Evolutionary conservation across 2,797 vertebrate species (phyloP).

Genomic region (Oceanodroma leucorhoa): DNA sequence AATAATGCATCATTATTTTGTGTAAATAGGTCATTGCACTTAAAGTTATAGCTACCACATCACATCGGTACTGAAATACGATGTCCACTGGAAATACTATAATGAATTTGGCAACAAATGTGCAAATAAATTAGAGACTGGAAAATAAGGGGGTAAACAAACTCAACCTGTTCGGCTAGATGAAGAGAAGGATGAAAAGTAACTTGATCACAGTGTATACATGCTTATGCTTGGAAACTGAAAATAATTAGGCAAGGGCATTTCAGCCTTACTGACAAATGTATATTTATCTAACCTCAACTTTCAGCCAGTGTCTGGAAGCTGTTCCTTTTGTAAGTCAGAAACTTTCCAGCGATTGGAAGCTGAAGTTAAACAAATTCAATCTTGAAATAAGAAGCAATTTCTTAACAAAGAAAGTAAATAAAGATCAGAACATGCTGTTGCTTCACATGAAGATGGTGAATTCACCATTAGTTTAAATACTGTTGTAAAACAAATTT

Average conservation of each 20-base stretch:
- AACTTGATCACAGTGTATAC: not conserved
- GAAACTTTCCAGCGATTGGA: not conserved
- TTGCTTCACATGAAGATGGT: not conserved
- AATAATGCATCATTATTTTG: not conserved
- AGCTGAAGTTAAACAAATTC: constrained; percentile 25
- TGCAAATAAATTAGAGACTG: not conserved
- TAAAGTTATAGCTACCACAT: not conserved
- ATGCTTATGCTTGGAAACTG: not conserved
- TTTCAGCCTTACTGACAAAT: constrained; percentile 34
- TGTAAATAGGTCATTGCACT: not conserved
- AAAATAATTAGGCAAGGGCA: constrained; percentile 14
- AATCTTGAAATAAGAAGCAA: not conserved
- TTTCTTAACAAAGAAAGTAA: not conserved
- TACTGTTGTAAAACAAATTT: not conserved
- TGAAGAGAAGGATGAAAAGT: not conserved
- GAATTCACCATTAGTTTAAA: constrained; percentile 9
- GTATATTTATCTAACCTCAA: constrained; percentile 47
- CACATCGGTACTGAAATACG: not conserved
- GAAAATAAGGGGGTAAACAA: not conserved
- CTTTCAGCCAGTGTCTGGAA: constrained; percentile 30
- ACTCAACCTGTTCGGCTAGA: not conserved
- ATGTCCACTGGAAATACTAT: not conserved
- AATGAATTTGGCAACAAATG: not conserved
- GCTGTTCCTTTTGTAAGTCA: constrained; percentile 5
- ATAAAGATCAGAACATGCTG: not conserved